Evolutionary conservation across 2,888 invertebrate species (phyloP), one percentile per base, ranked within the genome.

Genomic region (Odontomyia ornata): DNA sequence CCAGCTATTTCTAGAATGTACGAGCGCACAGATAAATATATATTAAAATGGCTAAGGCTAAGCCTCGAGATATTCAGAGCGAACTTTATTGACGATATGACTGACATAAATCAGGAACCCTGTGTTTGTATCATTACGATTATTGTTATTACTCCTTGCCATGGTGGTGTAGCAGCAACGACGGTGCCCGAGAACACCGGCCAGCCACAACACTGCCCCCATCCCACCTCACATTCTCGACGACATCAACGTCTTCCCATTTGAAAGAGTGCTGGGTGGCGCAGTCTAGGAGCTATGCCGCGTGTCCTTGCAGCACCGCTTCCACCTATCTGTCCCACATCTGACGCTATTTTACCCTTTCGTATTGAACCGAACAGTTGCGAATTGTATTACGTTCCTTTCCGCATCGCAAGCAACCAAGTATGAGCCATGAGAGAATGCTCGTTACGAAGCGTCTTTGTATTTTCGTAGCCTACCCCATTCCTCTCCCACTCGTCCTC

Each of bases 31-130:
- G 47, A 72, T 56, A 23, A n/a, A 23, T 56, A 56, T 72, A 72
- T 72, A 72, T 56, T 56, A 56, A 52, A 56, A 56, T 43, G 57
- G 28, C 57, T 72, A 72, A n/a, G 36, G 71, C 69, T 69, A 56
- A 57, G 57, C 76, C 71, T 71, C 71, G 75, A 76, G 79, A 77
- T 79, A 79, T 79, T 79, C 79, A 79, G 77, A 79, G 77, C 65
- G 80, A 80, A 80, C 80, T 81, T 81, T 81, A 82, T 82, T 82
- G 82, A 82, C 80, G 82, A 82, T 81, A 82, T 82, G 82, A 82
- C 80, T 80, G 81, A 82, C 81, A 82, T 81, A 82, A 82, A 82
- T 82, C 82, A 82, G 80, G 80, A 80, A 80, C 77, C 80, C 78
- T 77, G 78, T 78, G 76, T 77, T 79, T 78, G 79, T 81, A 80